phyloP scores from a whole-genome alignment of 2,797 vertebrate genomes.

The Leucoraja ocellata region DNA sequence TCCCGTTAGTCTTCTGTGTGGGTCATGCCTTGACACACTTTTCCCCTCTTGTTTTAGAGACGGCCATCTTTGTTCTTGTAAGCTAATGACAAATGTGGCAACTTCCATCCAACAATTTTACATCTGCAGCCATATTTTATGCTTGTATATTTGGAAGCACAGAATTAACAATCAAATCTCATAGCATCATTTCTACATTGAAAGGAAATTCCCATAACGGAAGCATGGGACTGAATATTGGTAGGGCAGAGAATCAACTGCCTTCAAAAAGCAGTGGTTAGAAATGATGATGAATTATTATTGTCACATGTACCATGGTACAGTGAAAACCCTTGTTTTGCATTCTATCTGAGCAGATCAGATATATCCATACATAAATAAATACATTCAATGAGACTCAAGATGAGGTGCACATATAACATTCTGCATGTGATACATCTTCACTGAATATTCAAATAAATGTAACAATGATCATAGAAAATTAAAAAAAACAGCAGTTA shows the following conservation, averaged over 20 bases:
- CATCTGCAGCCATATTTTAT: neutral
- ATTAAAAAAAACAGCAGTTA: too few relatives aligned
- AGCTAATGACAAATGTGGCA: neutral
- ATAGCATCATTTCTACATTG: neutral
- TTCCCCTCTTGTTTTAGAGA: neutral
- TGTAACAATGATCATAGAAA: neutral
- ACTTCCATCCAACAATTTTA: neutral
- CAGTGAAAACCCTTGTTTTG: too few relatives aligned
- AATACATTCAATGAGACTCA: too few relatives aligned
- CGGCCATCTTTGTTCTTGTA: neutral
- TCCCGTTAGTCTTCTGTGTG: neutral
- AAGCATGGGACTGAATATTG: neutral
- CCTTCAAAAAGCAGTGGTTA: neutral
- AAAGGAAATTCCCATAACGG: neutral
- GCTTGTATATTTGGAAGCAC: neutral
- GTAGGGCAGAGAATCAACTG: neutral
- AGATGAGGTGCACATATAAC: too few relatives aligned
- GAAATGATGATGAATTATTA: too few relatives aligned
- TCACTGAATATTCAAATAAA: neutral
- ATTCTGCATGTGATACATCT: neutral
- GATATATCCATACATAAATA: too few relatives aligned
- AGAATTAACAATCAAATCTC: neutral
- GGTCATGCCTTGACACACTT: neutral
- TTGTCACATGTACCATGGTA: too few relatives aligned
- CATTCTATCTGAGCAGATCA: too few relatives aligned